Evolutionary conservation across 2,113 vertebrate genomes (phyloP), one percentile per base, ranked within the genome.

Genomic region (Mormyrus lacerda): DNA sequence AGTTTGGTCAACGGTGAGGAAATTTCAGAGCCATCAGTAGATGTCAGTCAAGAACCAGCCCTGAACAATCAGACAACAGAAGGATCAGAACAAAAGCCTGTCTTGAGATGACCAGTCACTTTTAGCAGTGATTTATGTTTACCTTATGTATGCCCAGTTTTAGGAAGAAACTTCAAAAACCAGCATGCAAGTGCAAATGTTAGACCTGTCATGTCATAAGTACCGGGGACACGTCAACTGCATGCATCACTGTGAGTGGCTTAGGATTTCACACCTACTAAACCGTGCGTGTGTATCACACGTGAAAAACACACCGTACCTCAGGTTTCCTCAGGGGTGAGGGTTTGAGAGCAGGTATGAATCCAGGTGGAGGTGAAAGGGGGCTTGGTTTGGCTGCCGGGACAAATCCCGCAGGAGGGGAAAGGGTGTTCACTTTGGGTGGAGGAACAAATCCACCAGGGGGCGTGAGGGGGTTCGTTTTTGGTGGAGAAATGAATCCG

Each of bases 281-380:
- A 87, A 76, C 27, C 89, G 35, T 15, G 55, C 89, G 69, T 39
- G 13, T 76, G 1, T 42, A 8, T 15, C 65, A 47, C 85, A 55
- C n/a, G 11, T 42, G 58, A 42, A 45, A 85, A 17, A n/a, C 65
- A 53, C 19, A 50, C 84, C 15, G 61, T 87, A 87, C 89, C 89
- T 76, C 89, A 45, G 42, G 39, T n/a, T 85, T 85, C 39, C 88
- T 83, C 7, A 88, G 17, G 8, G 88, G 3, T 31, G 82, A 21
- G 35, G 91, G 45, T 92, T 92, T 94, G 9, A 91, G 85, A 51
- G 89, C 88, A 89, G 94, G 90, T 87, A 90, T 89, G 87, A 91
- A 91, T 55, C 89, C 87, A 50, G 44, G 69, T 55, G 87, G 89
- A 53, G 89, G 86, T 21, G 87, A 88, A 8, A 88, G 86, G 39